Conservation (phyloP, 1,140 invertebrate genomes). For the Caerostris extrusa region DNA sequence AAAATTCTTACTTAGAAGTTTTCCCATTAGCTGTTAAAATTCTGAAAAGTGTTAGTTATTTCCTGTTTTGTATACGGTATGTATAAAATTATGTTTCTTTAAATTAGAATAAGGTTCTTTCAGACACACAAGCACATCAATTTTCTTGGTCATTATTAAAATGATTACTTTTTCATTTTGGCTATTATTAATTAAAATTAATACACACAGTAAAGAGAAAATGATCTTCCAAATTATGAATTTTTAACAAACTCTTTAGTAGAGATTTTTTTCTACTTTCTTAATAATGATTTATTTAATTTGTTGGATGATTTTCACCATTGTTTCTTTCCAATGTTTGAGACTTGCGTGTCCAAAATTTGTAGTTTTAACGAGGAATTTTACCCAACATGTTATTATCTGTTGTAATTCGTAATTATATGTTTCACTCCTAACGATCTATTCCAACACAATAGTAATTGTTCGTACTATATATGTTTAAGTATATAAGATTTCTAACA, state of each 20-base stretch:
- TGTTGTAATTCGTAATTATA: no score
- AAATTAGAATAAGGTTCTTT: slow-evolving; percentile 19
- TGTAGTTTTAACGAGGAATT: background rate
- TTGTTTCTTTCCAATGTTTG: background rate
- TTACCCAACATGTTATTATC: no score
- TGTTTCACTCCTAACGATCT: no score
- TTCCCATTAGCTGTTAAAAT: no score
- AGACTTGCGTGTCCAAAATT: background rate
- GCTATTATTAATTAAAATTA: slow-evolving; percentile 56
- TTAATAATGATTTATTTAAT: background rate
- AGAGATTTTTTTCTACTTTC: background rate
- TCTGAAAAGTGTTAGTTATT: no score
- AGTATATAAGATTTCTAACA: no score
- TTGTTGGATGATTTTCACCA: background rate
- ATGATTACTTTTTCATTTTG: slow-evolving; percentile 50
- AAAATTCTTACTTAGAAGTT: no score
- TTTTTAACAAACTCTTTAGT: background rate
- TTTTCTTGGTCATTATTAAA: slow-evolving; percentile 50
- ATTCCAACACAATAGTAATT: no score
- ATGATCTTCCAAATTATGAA: background rate
- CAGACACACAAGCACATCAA: background rate
- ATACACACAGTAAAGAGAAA: background rate
- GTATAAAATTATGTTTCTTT: background rate
- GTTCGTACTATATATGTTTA: no score
- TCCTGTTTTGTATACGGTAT: no score